Evolutionary conservation across 2,888 invertebrate genomes (phyloP).

Genomic region (Adineta ricciae): DNA sequence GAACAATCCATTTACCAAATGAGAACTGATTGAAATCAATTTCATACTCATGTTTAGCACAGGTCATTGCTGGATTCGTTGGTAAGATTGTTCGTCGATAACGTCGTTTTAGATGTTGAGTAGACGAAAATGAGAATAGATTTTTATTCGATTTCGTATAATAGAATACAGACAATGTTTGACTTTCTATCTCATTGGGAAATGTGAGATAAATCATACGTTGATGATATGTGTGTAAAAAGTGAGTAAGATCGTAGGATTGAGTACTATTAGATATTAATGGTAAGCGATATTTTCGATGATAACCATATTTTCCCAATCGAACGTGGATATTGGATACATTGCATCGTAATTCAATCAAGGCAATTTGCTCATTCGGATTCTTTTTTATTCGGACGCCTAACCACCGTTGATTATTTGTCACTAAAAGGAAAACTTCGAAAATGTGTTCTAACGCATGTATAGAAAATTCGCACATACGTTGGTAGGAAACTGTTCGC

Average conservation of each 20-base stretch:
- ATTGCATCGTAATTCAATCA: neutral
- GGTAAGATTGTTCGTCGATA: slow-evolving; percentile 7
- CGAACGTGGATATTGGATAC: neutral
- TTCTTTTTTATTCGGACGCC: neutral
- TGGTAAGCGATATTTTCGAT: neutral
- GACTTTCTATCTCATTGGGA: neutral
- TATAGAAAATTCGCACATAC: neutral
- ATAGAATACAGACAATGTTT: neutral
- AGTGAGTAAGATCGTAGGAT: neutral
- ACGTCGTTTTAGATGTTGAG: neutral
- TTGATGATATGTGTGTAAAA: neutral
- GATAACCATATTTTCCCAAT: neutral
- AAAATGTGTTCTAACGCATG: no score
- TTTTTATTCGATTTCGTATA: neutral
- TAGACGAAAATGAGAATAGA: neutral
- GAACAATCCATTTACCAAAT: slow-evolving; percentile 46
- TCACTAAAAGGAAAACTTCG: neutral
- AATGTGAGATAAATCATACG: neutral
- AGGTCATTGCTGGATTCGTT: neutral
- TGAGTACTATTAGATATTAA: neutral
- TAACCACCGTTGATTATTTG: neutral
- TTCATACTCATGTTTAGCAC: slow-evolving; percentile 39
- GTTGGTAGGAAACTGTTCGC: neutral
- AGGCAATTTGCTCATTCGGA: neutral
- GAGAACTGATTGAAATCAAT: slow-evolving; percentile 46